A percentile compares a stretch with the other conserved stretches of the same genome.
phyloP scores from a whole-genome alignment of 2,888 invertebrate species.

The Tachina lurida region DNA sequence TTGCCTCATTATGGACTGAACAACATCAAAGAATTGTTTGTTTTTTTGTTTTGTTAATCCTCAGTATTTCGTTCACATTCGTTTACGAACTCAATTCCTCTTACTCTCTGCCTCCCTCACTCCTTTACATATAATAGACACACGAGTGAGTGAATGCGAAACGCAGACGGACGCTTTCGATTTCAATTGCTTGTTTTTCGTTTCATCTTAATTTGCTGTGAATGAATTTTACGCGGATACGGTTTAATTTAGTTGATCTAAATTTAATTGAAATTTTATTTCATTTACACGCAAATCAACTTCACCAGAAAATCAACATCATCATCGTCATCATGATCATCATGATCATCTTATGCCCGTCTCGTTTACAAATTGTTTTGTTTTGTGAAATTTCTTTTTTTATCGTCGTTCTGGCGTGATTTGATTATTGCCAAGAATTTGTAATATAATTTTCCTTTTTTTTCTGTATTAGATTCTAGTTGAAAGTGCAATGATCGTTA shows the following conservation, averaged over 20 bases:
- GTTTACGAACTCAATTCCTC: slow-evolving; percentile 42
- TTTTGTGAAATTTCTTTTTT: slow-evolving; percentile 18
- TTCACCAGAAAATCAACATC: slow-evolving; percentile 8
- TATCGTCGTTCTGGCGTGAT: slow-evolving; percentile 31
- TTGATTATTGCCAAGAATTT: slow-evolving; percentile 69
- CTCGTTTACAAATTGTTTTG: slow-evolving; percentile 16
- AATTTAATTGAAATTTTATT: slow-evolving; percentile 72
- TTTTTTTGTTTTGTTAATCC: slow-evolving; percentile 27
- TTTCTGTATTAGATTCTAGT: slow-evolving; percentile 59
- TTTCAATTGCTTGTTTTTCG: slow-evolving; percentile 4
- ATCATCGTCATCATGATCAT: not conserved
- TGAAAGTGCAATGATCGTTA: slow-evolving; percentile 72
- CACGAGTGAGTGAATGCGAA: not conserved
- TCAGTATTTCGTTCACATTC: not conserved
- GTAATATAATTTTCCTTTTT: not conserved
- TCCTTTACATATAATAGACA: not conserved
- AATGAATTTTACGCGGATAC: slow-evolving; percentile 73
- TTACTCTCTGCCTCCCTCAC: not conserved
- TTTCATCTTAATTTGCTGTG: slow-evolving; percentile 68
- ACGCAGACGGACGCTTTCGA: not conserved
- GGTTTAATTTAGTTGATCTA: slow-evolving; percentile 72
- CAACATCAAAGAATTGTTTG: slow-evolving; percentile 63
- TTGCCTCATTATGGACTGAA: slow-evolving; percentile 69
- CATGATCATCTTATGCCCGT: not conserved
- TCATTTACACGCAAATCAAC: slow-evolving; percentile 59